Evolutionary conservation across 1,140 invertebrate species (phyloP).

Genomic region (Nebria ingens): DNA sequence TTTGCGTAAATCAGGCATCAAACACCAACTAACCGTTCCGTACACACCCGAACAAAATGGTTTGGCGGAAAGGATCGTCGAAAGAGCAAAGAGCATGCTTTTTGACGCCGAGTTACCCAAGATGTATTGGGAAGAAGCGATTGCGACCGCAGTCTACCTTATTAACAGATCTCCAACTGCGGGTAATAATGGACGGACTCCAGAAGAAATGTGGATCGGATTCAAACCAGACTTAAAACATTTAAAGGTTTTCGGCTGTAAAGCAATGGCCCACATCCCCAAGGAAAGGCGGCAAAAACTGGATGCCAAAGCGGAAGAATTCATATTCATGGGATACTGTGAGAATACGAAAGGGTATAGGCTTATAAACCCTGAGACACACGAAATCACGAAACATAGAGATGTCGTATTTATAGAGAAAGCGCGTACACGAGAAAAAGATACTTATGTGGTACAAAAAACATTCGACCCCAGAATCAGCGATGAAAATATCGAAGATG

Average conservation of each 20-base stretch:
- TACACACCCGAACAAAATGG: conserved; percentile 40
- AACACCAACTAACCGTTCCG: conserved; percentile 26
- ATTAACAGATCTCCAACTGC: not conserved
- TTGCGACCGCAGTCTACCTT: not conserved
- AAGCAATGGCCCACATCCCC: conserved; percentile 17
- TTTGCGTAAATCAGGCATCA: conserved; percentile 21
- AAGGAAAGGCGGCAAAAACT: conserved; percentile 2
- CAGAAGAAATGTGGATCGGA: conserved; percentile 25
- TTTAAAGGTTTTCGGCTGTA: conserved; percentile 23
- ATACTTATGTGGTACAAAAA: no score
- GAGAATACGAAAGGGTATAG: not conserved
- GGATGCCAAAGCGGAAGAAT: conserved; percentile 7
- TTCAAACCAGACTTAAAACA: not conserved
- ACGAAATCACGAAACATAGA: conserved; percentile 18
- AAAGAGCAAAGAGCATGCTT: conserved; percentile 29
- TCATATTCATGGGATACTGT: not conserved
- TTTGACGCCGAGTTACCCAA: no score
- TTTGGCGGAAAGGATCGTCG: conserved; percentile 27
- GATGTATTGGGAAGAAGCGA: conserved; percentile 16
- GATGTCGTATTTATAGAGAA: conserved; percentile 25
- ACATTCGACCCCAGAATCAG: conserved; percentile 7
- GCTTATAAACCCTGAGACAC: conserved; percentile 16
- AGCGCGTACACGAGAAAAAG: no score
- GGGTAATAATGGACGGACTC: conserved; percentile 18
- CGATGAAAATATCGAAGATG: conserved; percentile 14